These are phyloP conservation scores for Drosophila parabipectinata DNA, from an alignment of 1,140 invertebrate genomes.

Conservation along the genomic window DNA sequence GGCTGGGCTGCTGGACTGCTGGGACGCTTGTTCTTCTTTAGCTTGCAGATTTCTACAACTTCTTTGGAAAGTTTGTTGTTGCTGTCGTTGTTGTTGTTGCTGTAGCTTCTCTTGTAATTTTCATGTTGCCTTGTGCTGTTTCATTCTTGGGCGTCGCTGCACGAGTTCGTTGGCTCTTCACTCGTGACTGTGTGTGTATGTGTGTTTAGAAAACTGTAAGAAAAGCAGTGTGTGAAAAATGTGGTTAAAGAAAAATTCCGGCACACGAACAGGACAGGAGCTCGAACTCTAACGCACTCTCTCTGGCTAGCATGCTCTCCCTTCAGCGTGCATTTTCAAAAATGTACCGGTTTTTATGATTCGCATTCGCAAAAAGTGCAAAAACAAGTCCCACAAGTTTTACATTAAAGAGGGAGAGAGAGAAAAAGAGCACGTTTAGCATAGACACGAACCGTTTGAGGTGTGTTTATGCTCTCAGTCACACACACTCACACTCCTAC, in stretches of 20 bases:
- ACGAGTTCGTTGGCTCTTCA: constrained; percentile 72
- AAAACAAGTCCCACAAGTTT: constrained; percentile 80
- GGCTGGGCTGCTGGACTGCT: constrained; percentile 7
- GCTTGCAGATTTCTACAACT: constrained; percentile 42
- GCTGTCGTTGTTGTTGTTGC: constrained; percentile 55
- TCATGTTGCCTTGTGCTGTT: constrained; percentile 75
- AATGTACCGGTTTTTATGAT: constrained; percentile 76
- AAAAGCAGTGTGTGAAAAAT: constrained; percentile 78
- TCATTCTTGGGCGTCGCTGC: constrained; percentile 80
- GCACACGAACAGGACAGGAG: constrained; percentile 32
- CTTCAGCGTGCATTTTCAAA: constrained; percentile 44
- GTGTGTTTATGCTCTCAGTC: constrained; percentile 62
- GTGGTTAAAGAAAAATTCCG: constrained; percentile 66
- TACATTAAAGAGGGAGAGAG: constrained; percentile 8
- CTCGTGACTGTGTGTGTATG: constrained; percentile 37
- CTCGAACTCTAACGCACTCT: constrained; percentile 17
- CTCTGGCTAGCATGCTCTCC: constrained; percentile 14
- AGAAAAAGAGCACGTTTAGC: constrained; percentile 51
- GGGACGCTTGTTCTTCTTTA: constrained; percentile 38
- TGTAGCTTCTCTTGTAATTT: constrained; percentile 64
- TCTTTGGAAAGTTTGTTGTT: constrained; percentile 55
- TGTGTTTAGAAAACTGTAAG: constrained; percentile 80
- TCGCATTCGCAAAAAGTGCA: constrained; percentile 63
- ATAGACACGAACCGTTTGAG: constrained; percentile 67
- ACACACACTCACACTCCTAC: constrained; percentile 47